phyloP scores from a whole-genome alignment of 2,888 invertebrate species.

The Dicyrtomina minuta region DNA sequence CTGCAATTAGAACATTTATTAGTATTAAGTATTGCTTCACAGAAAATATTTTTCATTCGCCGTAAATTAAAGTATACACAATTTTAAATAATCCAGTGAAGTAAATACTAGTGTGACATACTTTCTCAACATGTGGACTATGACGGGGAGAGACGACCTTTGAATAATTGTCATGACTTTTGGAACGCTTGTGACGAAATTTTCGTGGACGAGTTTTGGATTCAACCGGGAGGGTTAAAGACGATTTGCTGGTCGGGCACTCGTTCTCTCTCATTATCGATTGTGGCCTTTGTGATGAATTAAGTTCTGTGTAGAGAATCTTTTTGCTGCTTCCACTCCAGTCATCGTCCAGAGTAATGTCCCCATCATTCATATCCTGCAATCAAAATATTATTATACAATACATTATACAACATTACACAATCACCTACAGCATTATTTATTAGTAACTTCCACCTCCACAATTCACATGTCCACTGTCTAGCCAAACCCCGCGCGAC shows the following conservation, averaged over 20 bases:
- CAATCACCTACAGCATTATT: too few species aligned
- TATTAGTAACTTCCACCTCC: not conserved
- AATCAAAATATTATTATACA: too few species aligned
- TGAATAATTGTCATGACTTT: constrained; percentile 51
- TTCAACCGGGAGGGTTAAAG: constrained; percentile 36
- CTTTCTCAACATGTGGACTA: constrained; percentile 48
- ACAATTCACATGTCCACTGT: too few species aligned
- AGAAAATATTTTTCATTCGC: too few species aligned
- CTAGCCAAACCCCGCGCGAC: too few species aligned
- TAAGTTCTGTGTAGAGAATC: constrained; percentile 47
- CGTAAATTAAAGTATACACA: constrained; percentile 13
- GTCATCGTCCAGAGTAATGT: constrained; percentile 20
- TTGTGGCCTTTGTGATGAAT: constrained; percentile 45
- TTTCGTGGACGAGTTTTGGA: constrained; percentile 37
- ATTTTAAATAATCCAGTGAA: not conserved
- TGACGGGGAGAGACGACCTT: constrained; percentile 49
- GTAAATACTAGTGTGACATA: constrained; percentile 12
- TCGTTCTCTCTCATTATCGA: constrained; percentile 36
- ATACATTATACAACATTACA: not conserved
- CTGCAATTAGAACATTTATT: too few species aligned
- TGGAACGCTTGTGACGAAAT: constrained; percentile 50
- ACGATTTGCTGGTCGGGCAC: constrained; percentile 30
- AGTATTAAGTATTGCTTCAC: too few species aligned
- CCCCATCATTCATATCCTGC: constrained; percentile 20
- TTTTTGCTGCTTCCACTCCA: constrained; percentile 19